Evolutionary conservation across 1,140 invertebrate genomes (phyloP), one percentile per base, ranked within the genome.

Genomic region (Phortica variegata): DNA sequence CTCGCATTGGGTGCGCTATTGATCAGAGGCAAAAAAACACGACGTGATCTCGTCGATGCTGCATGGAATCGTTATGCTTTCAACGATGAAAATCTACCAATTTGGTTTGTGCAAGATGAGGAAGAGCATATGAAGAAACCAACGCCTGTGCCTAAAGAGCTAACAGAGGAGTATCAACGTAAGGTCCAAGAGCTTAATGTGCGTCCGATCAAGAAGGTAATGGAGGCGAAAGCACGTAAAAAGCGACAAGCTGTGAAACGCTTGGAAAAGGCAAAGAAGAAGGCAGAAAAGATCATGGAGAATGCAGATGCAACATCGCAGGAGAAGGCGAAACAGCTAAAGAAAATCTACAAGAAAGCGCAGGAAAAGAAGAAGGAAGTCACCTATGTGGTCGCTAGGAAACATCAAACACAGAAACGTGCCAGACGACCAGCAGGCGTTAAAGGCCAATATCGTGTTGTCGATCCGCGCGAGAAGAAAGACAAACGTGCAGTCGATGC

Each of bases 141-240:
- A 43, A 69, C 85, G 6, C 87, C 88, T 2, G 87, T 95, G 19
- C 87, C 91, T 21, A 86, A 90, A 77, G 87, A 87, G 70, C 72
- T 88, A 4, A 79, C 84, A 0, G 80, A 85, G 5, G 87, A 91
- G 49, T 91, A 90, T 58, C 83, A 85, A 47, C 87, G 87, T 48
- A 82, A 83, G 56, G 72, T 91, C 16, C 86, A 91, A 78, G 94
- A 95, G 54, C 84, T 99, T 4, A 95, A 99, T 78, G 88, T 87
- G 0, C 80, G 93, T 43, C 93, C 97, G 12, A 96, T 98, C 37
- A 99, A 98, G 77, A 99, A 99, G 82, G 91, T 99, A 0, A 86
- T 95, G 55, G 95, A 99, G 81, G 97, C 97, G 0, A 99, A 97
- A 76, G 92, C 93, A 0, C 85, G 97, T 37, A 99, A 98, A 81